Evolutionary conservation across 92 coral and sea anemone genomes (phyloP).

Genomic region (Palythoa grandis): DNA sequence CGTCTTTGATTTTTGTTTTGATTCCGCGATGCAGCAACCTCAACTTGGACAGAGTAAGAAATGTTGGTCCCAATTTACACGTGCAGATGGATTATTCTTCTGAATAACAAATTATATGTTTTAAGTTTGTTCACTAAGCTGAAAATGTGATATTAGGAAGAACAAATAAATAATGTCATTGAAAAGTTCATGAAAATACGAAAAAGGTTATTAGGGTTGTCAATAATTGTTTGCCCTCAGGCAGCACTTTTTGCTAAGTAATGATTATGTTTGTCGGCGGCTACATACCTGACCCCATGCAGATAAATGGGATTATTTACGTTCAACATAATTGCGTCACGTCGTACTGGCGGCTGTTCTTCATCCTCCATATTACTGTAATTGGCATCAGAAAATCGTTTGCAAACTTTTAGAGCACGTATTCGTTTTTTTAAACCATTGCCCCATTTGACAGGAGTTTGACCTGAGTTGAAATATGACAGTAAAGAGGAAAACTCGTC

Average conservation of each 20-base stretch:
- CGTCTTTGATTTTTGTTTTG: too few species aligned
- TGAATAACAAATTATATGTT: too few species aligned
- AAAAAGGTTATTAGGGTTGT: not conserved
- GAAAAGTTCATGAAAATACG: too few species aligned
- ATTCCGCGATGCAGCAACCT: too few species aligned
- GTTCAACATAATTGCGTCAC: constrained; percentile 42
- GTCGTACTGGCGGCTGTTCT: constrained; percentile 29
- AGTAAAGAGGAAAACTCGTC: constrained; percentile 32
- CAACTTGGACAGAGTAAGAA: too few species aligned
- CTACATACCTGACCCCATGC: constrained; percentile 42
- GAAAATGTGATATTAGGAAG: too few species aligned
- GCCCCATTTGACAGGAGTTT: constrained; percentile 31
- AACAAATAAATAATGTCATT: too few species aligned
- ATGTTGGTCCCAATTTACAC: too few species aligned
- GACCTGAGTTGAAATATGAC: constrained; percentile 24
- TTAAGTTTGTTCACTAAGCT: too few species aligned
- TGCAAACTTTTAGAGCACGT: constrained; percentile 32
- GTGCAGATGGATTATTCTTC: too few species aligned
- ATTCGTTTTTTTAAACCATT: constrained; percentile 20
- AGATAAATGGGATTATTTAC: constrained; percentile 27
- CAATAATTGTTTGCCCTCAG: not conserved
- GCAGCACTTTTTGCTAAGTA: not conserved
- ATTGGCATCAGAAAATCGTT: constrained; percentile 33
- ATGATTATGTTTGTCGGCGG: not conserved
- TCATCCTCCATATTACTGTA: constrained; percentile 28